phyloP scores from a whole-genome alignment of 2,888 invertebrate species.

The Thelaira solivaga region DNA sequence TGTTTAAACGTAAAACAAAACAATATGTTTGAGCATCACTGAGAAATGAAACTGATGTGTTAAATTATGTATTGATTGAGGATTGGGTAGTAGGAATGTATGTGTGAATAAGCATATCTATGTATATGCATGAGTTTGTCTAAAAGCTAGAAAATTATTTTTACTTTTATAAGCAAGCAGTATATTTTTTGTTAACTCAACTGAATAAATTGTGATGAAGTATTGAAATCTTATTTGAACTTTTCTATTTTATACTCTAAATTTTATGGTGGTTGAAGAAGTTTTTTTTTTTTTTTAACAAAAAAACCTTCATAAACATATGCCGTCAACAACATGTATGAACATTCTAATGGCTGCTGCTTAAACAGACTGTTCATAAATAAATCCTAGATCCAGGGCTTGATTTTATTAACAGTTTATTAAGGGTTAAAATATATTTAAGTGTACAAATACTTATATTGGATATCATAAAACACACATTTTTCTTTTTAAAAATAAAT shows the following conservation, averaged over 20 bases:
- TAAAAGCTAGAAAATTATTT: neutral
- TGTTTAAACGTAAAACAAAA: too few species aligned
- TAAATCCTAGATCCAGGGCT: conserved; percentile 1
- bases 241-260: conserved; percentile 32
- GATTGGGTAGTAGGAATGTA: conserved; percentile 1
- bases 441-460: too few species aligned
- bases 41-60: neutral
- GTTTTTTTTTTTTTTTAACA: conserved; percentile 45
- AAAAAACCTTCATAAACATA: neutral
- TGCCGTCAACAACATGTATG: neutral
- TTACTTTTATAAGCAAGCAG: neutral
- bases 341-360: neutral
- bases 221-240: conserved; percentile 27
- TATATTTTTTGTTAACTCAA: conserved; percentile 50
- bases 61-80: neutral
- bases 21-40: conserved; percentile 15
- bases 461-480: too few species aligned
- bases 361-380: conserved; percentile 6
- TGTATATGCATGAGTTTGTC: neutral
- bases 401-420: conserved; percentile 59
- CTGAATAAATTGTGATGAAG: conserved; percentile 55
- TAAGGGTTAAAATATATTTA: conserved; percentile 41
- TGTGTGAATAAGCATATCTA: neutral
- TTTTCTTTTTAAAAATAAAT: too few species aligned
- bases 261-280: conserved; percentile 63